phyloP scores from a whole-genome alignment of 2,113 vertebrate species.

The Mirza zaza region DNA sequence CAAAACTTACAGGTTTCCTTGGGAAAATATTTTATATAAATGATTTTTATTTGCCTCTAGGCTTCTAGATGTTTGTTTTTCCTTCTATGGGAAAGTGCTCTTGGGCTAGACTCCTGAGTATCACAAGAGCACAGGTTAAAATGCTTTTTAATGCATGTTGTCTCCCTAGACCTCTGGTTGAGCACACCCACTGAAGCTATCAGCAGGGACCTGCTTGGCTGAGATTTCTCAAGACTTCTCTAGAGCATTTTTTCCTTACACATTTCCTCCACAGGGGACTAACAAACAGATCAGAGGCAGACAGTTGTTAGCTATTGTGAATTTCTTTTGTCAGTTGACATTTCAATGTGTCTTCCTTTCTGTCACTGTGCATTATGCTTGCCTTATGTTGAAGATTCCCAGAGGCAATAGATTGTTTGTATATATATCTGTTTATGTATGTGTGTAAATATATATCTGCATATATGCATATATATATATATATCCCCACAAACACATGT shows the following conservation, averaged over 20 bases:
- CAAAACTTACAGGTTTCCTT: background rate
- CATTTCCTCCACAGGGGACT: background rate
- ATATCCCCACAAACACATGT: fast-evolving
- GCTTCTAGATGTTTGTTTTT: background rate
- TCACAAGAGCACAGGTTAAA: background rate
- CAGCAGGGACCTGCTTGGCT: background rate
- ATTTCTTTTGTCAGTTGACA: background rate
- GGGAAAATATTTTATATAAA: background rate
- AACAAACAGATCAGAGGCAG: background rate
- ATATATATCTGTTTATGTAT: fast-evolving
- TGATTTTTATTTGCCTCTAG: background rate
- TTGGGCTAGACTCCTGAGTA: background rate
- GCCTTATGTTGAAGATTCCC: background rate
- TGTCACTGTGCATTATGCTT: background rate
- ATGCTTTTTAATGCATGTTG: background rate
- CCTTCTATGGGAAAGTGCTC: background rate
- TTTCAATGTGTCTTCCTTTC: background rate
- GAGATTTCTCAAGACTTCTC: background rate
- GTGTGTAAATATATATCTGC: too few species aligned
- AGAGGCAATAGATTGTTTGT: background rate
- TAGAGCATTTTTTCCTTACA: background rate
- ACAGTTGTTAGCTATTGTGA: background rate
- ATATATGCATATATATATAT: background rate
- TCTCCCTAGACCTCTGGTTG: background rate
- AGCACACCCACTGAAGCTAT: background rate